phyloP scores from a whole-genome alignment of 2,888 invertebrate species.

The Aleiodes leptofemur region DNA sequence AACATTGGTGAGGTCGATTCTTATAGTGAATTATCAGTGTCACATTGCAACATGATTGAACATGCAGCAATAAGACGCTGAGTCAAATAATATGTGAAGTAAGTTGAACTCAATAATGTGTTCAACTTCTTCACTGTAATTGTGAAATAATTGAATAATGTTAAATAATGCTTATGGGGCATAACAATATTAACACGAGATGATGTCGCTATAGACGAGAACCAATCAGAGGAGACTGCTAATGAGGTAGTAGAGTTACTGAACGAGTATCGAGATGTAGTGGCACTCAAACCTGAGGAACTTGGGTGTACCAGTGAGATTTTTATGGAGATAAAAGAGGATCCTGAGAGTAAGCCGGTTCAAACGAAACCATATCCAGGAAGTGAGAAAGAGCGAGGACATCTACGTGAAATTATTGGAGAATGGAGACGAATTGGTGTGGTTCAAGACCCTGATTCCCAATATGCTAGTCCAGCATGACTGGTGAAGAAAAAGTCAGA shows the following conservation, averaged over 20 bases:
- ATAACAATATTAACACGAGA: conserved; percentile 28
- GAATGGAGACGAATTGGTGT: conserved; percentile 41
- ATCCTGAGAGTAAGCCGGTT: conserved; percentile 40
- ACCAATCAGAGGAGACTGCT: conserved; percentile 18
- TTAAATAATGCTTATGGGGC: too few relatives aligned
- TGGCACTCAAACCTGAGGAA: conserved; percentile 30
- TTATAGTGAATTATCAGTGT: too few relatives aligned
- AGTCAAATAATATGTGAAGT: too few relatives aligned
- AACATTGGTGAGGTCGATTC: too few relatives aligned
- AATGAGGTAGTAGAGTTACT: conserved; percentile 40
- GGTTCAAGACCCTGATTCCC: conserved; percentile 44
- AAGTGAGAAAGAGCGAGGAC: conserved; percentile 38
- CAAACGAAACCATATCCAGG: conserved; percentile 40
- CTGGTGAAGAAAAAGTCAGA: conserved; percentile 50
- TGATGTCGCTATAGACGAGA: conserved; percentile 30
- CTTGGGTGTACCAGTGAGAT: conserved; percentile 40
- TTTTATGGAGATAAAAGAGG: conserved; percentile 45
- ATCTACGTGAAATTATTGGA: conserved; percentile 41
- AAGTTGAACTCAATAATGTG: too few relatives aligned
- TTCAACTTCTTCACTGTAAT: too few relatives aligned
- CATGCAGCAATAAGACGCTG: too few relatives aligned
- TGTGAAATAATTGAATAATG: too few relatives aligned
- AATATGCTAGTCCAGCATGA: conserved; percentile 51
- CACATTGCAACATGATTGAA: too few relatives aligned
- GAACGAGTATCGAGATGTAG: conserved; percentile 42